phyloP scores from a whole-genome alignment of 2,888 invertebrate species.

The Buathra laborator region DNA sequence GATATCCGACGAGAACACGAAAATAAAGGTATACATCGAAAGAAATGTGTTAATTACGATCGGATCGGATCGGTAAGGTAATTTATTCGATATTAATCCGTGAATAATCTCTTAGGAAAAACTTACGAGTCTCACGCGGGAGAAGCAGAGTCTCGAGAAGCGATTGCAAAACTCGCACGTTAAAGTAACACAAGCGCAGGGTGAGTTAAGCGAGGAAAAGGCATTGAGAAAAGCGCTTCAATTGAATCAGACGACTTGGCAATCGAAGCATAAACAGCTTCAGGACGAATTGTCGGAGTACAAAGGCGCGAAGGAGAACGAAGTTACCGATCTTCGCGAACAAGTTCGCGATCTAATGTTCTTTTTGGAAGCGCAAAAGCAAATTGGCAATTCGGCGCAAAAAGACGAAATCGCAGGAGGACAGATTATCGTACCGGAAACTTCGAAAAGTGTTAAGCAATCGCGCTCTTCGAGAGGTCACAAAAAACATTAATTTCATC shows the following conservation, averaged over 20 bases:
- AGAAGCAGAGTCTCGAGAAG: slow-evolving; percentile 90
- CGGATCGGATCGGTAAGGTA: neutral
- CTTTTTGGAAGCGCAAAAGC: slow-evolving; percentile 95
- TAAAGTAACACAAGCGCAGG: slow-evolving; percentile 89
- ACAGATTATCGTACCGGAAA: slow-evolving; percentile 86
- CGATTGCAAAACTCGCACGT: slow-evolving; percentile 88
- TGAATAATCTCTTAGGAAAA: slow-evolving; percentile 84
- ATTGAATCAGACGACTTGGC: slow-evolving; percentile 91
- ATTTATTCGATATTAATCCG: neutral
- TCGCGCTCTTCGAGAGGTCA: slow-evolving; percentile 72
- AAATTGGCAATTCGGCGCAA: slow-evolving; percentile 87
- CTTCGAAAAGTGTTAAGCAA: slow-evolving; percentile 64
- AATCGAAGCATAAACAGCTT: slow-evolving; percentile 86
- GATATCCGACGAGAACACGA: slow-evolving; percentile 86
- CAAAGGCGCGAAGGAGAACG: slow-evolving; percentile 86
- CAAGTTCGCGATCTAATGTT: slow-evolving; percentile 99
- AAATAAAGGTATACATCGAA: slow-evolving; percentile 78
- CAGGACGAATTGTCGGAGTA: slow-evolving; percentile 81
- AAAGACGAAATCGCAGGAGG: slow-evolving; percentile 88
- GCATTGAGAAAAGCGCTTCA: slow-evolving; percentile 93
- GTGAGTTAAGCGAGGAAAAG: slow-evolving; percentile 93
- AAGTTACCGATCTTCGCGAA: slow-evolving; percentile 95
- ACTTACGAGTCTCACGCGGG: slow-evolving; percentile 87
- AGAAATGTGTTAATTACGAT: too few relatives aligned
- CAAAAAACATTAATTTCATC: slow-evolving; percentile 73